phyloP scores from a whole-genome alignment of 1,140 invertebrate genomes.

The Hormaphis cornu region DNA sequence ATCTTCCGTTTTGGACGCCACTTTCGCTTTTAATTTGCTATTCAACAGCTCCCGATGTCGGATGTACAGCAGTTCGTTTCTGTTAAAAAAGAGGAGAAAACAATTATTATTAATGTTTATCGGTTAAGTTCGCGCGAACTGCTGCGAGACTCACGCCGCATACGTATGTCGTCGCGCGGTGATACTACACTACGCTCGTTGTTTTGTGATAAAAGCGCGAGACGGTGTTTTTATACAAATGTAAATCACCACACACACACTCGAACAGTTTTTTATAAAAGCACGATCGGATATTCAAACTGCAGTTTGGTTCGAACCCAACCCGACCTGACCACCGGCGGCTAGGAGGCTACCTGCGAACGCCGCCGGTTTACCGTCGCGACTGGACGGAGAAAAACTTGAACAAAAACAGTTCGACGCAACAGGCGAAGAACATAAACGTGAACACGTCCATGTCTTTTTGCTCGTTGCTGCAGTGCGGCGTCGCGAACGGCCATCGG shows the following conservation, averaged over 20 bases:
- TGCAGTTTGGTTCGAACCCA: too few species aligned
- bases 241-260: too few species aligned
- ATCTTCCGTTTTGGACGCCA: constrained; percentile 2
- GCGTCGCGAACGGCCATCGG: background rate
- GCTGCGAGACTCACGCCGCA: too few species aligned
- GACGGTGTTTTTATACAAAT: too few species aligned
- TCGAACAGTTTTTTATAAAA: too few species aligned
- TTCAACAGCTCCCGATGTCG: constrained; percentile 1
- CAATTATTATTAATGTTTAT: background rate
- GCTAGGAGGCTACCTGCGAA: too few species aligned
- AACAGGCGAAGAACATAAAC: constrained; percentile 37
- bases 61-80: background rate
- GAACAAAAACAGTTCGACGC: constrained; percentile 36
- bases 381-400: constrained; percentile 33
- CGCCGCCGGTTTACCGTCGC: background rate
- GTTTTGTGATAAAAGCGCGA: too few species aligned
- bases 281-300: too few species aligned
- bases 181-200: too few species aligned
- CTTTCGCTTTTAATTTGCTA: constrained; percentile 8
- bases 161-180: too few species aligned
- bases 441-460: constrained; percentile 38
- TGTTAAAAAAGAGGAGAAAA: background rate
- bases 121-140: too few species aligned
- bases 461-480: background rate
- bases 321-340: too few species aligned